These are phyloP conservation scores for Alauda arvensis DNA, from an alignment of 2,797 vertebrate genomes.

Conservation along the genomic window DNA sequence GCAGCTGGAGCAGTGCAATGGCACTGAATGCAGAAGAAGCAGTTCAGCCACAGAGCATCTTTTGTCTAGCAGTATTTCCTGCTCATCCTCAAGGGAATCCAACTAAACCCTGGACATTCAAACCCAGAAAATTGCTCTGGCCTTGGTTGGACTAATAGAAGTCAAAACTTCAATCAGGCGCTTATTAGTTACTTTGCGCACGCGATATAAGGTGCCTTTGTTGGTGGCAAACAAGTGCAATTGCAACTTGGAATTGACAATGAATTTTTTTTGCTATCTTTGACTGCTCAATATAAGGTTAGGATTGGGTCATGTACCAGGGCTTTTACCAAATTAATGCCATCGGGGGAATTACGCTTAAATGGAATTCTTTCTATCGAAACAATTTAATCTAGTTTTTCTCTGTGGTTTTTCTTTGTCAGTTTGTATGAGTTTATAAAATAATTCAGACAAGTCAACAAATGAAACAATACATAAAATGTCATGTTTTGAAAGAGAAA, in stretches of 20 bases:
- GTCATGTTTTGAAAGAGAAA: constrained; percentile 26
- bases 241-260: constrained; percentile 58
- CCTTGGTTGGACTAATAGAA: constrained; percentile 65
- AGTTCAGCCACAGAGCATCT: constrained; percentile 28
- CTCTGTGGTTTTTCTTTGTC: constrained; percentile 16
- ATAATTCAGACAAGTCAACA: constrained; percentile 44
- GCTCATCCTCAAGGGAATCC: constrained; percentile 51
- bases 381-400: constrained; percentile 55
- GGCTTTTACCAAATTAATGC: constrained; percentile 71
- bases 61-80: constrained; percentile 56
- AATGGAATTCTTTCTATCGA: constrained; percentile 65
- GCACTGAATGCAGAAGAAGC: constrained; percentile 43
- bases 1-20: not conserved
- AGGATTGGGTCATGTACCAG: constrained; percentile 64
- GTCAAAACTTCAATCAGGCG: constrained; percentile 70
- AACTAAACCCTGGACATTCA: constrained; percentile 49
- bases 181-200: constrained; percentile 67
- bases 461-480: constrained; percentile 43
- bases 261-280: constrained; percentile 56
- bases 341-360: constrained; percentile 57
- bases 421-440: constrained; percentile 2
- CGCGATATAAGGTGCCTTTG: constrained; percentile 29
- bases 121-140: constrained; percentile 65
- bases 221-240: constrained; percentile 60
- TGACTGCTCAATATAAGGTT: constrained; percentile 70